Evolutionary conservation across 2,888 invertebrate genomes (phyloP), one percentile per base, ranked within the genome.

Genomic region (Cheilosia impressa): DNA sequence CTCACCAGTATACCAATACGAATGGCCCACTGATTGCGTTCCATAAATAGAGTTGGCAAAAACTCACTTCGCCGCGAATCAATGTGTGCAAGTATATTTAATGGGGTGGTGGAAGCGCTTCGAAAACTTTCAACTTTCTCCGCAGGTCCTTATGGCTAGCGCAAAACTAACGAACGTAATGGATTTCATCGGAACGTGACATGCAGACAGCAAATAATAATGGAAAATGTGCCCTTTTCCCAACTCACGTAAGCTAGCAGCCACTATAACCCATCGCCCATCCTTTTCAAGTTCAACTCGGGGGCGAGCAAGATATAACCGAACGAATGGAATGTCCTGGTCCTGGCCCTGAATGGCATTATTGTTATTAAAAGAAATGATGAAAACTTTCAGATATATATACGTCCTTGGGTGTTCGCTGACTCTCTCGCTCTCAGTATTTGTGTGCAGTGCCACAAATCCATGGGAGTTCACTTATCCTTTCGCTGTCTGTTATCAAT

Each of bases 161-260:
- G 83, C 68, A 78, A 73, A 78, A 83, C 83, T 73, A 78, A 83
- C 78, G 78, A 83, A 83, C 83, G 78, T 78, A 83, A 83, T 83
- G 83, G 83, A 83, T 83, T 83, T 83, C 83, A 78, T 78, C 78
- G 78, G 55, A 78, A 83, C 83, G 83, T 83, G 83, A 83, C 83
- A 78, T 83, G 73, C 78, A 83, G 83, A 83, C 83, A 83, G 78
- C 83, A 83, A 78, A 83, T 83, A 83, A 83, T 83, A 82, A 82
- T 82, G 77, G 82, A 82, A 82, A 82, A 71, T 82, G 53, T 68
- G 62, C 68, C 81, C 81, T 57, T 27, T 62, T 9, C 38, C 45
- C 38, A 17, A 45, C 4, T 27, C 27, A 31, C 34, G 15, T 2
- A 17, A 27, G n/a, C 31, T 27, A 27, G 27, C 43, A 6, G 6